Evolutionary conservation across 2,888 invertebrate genomes (phyloP).

Genomic region (Trachelus troglodyta): DNA sequence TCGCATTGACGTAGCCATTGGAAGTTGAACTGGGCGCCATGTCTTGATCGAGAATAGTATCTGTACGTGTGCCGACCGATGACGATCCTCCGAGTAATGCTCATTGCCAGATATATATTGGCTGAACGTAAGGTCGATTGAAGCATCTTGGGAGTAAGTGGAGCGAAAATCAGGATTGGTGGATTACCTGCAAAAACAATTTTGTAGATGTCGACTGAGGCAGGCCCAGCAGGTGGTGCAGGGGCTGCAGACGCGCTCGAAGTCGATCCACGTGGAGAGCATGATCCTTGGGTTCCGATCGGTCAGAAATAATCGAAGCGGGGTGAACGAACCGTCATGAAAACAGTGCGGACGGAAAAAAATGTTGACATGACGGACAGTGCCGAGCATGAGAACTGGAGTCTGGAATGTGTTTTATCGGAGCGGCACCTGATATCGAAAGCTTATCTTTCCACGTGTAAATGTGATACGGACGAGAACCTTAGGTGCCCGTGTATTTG

Average conservation of each 20-base stretch:
- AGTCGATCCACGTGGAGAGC: slow-evolving; percentile 31
- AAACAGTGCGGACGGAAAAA: slow-evolving; percentile 23
- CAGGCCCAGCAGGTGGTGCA: slow-evolving; percentile 44
- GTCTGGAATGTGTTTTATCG: slow-evolving; percentile 52
- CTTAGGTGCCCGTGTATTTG: neutral
- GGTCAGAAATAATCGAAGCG: slow-evolving; percentile 16
- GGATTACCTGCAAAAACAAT: slow-evolving; percentile 42
- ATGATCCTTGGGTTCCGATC: slow-evolving; percentile 12
- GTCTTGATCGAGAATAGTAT: neutral
- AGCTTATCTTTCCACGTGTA: slow-evolving; percentile 36
- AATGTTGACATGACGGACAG: slow-evolving; percentile 45
- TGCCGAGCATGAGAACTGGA: slow-evolving; percentile 49
- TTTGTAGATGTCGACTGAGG: slow-evolving; percentile 29
- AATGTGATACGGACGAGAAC: neutral
- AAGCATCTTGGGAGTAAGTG: neutral
- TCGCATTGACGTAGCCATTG: neutral
- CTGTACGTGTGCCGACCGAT: neutral
- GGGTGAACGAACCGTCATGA: slow-evolving; percentile 18
- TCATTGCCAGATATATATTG: neutral
- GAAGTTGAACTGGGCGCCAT: neutral
- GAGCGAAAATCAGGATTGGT: neutral
- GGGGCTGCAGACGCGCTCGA: slow-evolving; percentile 34
- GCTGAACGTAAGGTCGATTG: neutral
- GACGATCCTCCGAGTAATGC: neutral
- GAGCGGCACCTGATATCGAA: slow-evolving; percentile 53